Conservation (phyloP, 2,888 invertebrate species). For the Punctoribates punctum region DNA sequence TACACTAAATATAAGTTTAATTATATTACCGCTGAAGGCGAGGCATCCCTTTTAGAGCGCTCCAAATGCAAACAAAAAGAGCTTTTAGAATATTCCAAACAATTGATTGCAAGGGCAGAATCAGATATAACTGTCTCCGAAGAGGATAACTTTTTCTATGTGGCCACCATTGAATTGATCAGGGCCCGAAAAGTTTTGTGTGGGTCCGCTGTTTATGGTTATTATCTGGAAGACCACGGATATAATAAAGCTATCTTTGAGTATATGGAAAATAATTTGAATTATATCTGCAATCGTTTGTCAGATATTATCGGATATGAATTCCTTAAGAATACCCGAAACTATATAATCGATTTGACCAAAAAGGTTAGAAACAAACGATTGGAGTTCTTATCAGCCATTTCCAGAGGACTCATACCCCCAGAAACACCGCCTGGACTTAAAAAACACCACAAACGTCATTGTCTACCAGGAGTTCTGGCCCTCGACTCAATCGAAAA, state of each 20-base stretch:
- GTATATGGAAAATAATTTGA: slow-evolving; percentile 67
- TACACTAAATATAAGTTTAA: slow-evolving; percentile 65
- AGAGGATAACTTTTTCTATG: slow-evolving; percentile 60
- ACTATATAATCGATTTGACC: slow-evolving; percentile 63
- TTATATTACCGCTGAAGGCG: slow-evolving; percentile 61
- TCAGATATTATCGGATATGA: slow-evolving; percentile 65
- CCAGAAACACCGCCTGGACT: slow-evolving; percentile 63
- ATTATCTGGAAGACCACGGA: slow-evolving; percentile 64
- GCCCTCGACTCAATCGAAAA: slow-evolving; percentile 20
- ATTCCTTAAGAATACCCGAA: slow-evolving; percentile 62
- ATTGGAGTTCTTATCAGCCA: slow-evolving; percentile 63
- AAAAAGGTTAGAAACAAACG: slow-evolving; percentile 61
- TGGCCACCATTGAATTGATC: slow-evolving; percentile 63
- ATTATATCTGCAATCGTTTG: slow-evolving; percentile 64
- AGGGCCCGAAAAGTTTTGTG: slow-evolving; percentile 63
- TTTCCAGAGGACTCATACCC: slow-evolving; percentile 60
- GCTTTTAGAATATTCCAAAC: neutral
- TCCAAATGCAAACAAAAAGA: neutral
- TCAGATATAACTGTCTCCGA: slow-evolving; percentile 42
- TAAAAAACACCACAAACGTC: slow-evolving; percentile 56
- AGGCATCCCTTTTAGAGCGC: neutral
- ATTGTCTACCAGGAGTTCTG: slow-evolving; percentile 43
- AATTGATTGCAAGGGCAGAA: neutral
- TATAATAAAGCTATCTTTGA: slow-evolving; percentile 66
- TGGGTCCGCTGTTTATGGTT: slow-evolving; percentile 67